Percentiles rank a stretch among this genome's conserved stretches.
Conservation (phyloP, 2,113 vertebrate species). For the Euleptes europaea region DNA sequence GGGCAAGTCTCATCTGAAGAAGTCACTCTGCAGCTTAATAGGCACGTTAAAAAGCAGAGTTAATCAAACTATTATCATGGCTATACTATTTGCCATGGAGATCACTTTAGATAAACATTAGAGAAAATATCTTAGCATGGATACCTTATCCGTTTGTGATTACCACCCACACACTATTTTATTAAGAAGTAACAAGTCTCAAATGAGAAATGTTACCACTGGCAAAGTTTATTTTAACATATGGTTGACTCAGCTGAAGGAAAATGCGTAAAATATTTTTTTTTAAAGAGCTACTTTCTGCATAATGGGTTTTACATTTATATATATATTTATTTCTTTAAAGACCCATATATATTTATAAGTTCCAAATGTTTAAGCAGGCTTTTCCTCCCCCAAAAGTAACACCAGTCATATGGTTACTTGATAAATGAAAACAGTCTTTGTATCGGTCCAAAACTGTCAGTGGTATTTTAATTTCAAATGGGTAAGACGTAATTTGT, state of each 20-base stretch:
- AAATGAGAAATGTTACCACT: slow-evolving; percentile 67
- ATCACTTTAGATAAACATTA: slow-evolving; percentile 37
- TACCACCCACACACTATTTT: slow-evolving; percentile 74
- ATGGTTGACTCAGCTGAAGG: slow-evolving; percentile 69
- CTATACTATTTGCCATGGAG: neutral
- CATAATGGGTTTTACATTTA: slow-evolving; percentile 54
- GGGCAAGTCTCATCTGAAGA: neutral
- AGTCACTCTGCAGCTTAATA: neutral
- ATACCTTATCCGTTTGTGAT: slow-evolving; percentile 51
- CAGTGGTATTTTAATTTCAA: slow-evolving; percentile 48
- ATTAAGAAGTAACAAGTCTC: slow-evolving; percentile 73
- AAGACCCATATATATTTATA: slow-evolving; percentile 56
- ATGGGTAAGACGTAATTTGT: slow-evolving; percentile 65
- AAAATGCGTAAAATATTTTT: slow-evolving; percentile 68
- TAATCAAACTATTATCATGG: neutral
- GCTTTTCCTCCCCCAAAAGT: neutral
- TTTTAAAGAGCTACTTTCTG: slow-evolving; percentile 56
- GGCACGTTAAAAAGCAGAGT: neutral
- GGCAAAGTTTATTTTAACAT: slow-evolving; percentile 76
- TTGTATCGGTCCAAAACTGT: slow-evolving; percentile 49
- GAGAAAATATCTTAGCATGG: slow-evolving; percentile 7
- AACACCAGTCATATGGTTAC: slow-evolving; percentile 55
- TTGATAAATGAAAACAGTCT: slow-evolving; percentile 45
- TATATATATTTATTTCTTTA: slow-evolving; percentile 31
- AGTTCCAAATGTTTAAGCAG: slow-evolving; percentile 46